phyloP scores from a whole-genome alignment of 2,113 vertebrate species.

The Perca schrenkii region DNA sequence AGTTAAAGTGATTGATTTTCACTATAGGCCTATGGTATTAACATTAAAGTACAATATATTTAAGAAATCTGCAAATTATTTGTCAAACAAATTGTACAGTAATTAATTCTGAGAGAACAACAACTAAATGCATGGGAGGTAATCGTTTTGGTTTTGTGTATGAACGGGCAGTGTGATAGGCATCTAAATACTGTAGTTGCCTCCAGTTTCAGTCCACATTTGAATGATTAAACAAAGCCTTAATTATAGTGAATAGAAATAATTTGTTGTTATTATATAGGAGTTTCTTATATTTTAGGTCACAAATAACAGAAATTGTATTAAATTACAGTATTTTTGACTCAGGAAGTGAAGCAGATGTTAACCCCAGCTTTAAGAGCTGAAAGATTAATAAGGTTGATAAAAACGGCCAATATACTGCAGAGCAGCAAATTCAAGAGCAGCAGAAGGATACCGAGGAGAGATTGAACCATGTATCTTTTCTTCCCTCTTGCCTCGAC shows the following conservation, averaged over 20 bases:
- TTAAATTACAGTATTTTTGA: slow-evolving; percentile 34
- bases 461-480: slow-evolving; percentile 47
- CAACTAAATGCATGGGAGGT: slow-evolving; percentile 24
- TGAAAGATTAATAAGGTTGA: slow-evolving; percentile 36
- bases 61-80: slow-evolving; percentile 30
- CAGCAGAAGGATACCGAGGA: slow-evolving; percentile 31
- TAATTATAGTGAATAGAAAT: slow-evolving; percentile 54
- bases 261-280: slow-evolving; percentile 25
- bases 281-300: slow-evolving; percentile 14
- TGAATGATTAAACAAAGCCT: slow-evolving; percentile 36
- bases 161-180: slow-evolving; percentile 34
- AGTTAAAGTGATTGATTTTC: slow-evolving; percentile 11
- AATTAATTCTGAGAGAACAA: slow-evolving; percentile 27
- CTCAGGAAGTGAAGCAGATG: slow-evolving; percentile 40
- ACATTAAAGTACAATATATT: slow-evolving; percentile 3
- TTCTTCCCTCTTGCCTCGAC: slow-evolving; percentile 29
- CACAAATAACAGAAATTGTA: slow-evolving; percentile 28
- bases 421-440: slow-evolving; percentile 40
- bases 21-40: slow-evolving; percentile 12
- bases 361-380: slow-evolving; percentile 38
- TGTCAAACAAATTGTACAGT: slow-evolving; percentile 12
- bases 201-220: slow-evolving; percentile 37
- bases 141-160: slow-evolving; percentile 35
- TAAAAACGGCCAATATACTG: slow-evolving; percentile 26
- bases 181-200: slow-evolving; percentile 35